Evolutionary conservation across 2,888 invertebrate genomes (phyloP), one percentile per base, ranked within the genome.

Genomic region (Callyntrura guangdongensis): DNA sequence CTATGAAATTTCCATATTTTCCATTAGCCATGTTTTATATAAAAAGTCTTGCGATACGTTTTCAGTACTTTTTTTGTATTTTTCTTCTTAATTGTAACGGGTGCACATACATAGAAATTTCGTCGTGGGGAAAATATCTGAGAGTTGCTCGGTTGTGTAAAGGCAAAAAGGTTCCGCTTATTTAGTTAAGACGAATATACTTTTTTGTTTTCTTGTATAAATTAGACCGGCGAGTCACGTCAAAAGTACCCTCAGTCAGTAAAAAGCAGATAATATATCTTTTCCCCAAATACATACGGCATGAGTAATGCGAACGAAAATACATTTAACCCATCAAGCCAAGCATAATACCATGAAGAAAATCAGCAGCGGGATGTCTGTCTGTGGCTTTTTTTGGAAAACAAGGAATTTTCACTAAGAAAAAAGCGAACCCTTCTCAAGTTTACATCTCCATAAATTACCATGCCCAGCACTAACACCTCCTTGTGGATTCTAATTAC

Each of bases 381-480:
- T 53, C 27, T 64, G n/a, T 20, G 3, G 36, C n/a, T 72, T 72
- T 6, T 22, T 8, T 45, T n/a, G 47, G 17, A 45, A 11, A 74
- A 77, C 45, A n/a, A 11, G 61, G 83, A 84, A 89, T 84, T 89
- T 89, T 89, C 74, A 89, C 83, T 86, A 69, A 81, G 87, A 87
- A 87, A 77, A 87, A 91, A 85, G 82, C 25, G 85, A 69, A 85
- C 86, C 82, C 82, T 88, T 86, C 86, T 84, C 84, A 64, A 86
- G 83, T 93, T 92, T 92, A 92, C 92, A 92, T 93, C 91, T 91
- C 91, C 93, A 93, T 93, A 93, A 93, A 93, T 93, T 93, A 93
- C 92, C 92, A 92, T 93, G 59, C 92, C 93, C 91, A 91, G 93
- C 93, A 93, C 93, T 91, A 91, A 93, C 93, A 93, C 93, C 92